Conservation (phyloP, 2,113 vertebrate species). For the Pardalotus punctatus region DNA sequence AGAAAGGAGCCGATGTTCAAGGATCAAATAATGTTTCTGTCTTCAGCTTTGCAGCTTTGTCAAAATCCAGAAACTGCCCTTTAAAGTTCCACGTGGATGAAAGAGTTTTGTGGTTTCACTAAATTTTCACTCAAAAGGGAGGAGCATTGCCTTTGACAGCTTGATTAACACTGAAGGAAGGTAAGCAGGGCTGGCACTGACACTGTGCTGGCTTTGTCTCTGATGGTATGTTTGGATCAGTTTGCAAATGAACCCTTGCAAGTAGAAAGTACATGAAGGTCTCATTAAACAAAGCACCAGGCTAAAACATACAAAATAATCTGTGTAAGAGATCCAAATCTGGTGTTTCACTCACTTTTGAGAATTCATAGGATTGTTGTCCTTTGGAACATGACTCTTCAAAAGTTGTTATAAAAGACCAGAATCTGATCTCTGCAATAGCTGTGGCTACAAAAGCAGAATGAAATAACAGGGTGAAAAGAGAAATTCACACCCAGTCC, state of each 20-base stretch:
- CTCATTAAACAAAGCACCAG: neutral
- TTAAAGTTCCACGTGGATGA: neutral
- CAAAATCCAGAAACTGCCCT: neutral
- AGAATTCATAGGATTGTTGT: neutral
- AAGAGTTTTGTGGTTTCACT: neutral
- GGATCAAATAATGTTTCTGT: neutral
- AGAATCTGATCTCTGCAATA: neutral
- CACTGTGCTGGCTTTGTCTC: neutral
- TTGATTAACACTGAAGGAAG: neutral
- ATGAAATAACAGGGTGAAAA: neutral
- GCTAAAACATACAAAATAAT: neutral
- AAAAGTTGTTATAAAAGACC: neutral
- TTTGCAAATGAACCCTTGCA: neutral
- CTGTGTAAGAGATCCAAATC: neutral
- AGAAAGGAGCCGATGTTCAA: neutral
- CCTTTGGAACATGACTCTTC: neutral
- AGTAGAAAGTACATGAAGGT: neutral
- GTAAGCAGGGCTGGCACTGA: neutral
- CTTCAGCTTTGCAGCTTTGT: neutral
- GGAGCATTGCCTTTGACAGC: neutral
- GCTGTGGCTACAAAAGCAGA: neutral
- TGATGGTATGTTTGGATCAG: neutral
- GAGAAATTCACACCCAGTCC: neutral
- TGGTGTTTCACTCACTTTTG: neutral
- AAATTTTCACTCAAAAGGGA: neutral